Percentiles rank a stretch among this genome's conserved stretches.
phyloP scores from a whole-genome alignment of 2,113 vertebrate genomes.

The Atherinomorus stipes region DNA sequence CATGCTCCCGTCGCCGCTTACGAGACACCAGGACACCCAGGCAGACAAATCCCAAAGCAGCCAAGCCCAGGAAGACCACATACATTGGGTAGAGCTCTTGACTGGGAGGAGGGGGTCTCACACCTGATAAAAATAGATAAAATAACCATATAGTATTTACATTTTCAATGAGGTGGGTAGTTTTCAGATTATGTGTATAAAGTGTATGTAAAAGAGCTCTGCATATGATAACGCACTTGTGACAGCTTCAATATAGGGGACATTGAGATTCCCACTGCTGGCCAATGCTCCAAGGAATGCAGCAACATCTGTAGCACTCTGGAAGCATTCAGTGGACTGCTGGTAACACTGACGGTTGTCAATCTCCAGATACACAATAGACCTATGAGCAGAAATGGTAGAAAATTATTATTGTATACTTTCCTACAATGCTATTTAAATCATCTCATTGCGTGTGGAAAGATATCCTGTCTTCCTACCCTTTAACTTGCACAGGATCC shows the following conservation, averaged over 20 bases:
- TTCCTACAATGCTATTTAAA: background rate
- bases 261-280: conserved; percentile 92
- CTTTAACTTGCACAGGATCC: conserved; percentile 90
- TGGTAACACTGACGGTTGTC: conserved; percentile 98
- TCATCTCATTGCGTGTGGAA: background rate
- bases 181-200: background rate
- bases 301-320: conserved; percentile 93
- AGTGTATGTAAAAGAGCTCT: conserved; percentile 1
- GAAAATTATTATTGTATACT: conserved; percentile 14
- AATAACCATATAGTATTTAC: conserved; percentile 20
- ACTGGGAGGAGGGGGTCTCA: conserved; percentile 78
- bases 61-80: conserved; percentile 83
- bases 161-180: background rate
- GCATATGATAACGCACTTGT: conserved; percentile 86
- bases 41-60: conserved; percentile 85
- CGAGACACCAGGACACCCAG: conserved; percentile 91
- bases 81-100: conserved; percentile 91
- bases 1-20: conserved; percentile 93
- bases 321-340: conserved; percentile 93
- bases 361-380: conserved; percentile 95
- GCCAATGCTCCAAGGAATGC: conserved; percentile 96
- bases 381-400: conserved; percentile 80
- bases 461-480: conserved; percentile 76
- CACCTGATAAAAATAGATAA: conserved; percentile 80
- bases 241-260: conserved; percentile 97